Percentiles rank a stretch among this genome's conserved stretches.
Conservation (phyloP, 1,140 invertebrate genomes). For the Drosophila grimshawi region DNA sequence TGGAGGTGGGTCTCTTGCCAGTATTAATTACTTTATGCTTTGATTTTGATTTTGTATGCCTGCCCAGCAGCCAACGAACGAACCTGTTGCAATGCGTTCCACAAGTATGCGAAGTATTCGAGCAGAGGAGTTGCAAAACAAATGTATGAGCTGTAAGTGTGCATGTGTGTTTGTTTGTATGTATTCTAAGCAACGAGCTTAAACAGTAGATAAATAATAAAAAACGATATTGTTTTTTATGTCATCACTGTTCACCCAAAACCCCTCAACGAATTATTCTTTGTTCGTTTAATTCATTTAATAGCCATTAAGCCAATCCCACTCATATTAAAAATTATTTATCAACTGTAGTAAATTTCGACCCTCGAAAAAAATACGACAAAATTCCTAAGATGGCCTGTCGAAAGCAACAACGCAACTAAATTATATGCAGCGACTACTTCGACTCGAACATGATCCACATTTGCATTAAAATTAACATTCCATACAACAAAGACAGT, state of each 20-base stretch:
- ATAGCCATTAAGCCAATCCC: slow-evolving; percentile 65
- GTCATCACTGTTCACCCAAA: no score
- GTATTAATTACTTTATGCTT: slow-evolving; percentile 67
- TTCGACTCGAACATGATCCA: not conserved
- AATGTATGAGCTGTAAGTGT: not conserved
- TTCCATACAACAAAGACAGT: slow-evolving; percentile 14
- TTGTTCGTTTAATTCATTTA: slow-evolving; percentile 41
- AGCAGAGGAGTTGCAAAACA: not conserved
- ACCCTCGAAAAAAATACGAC: slow-evolving; percentile 8
- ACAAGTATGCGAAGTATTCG: slow-evolving; percentile 29
- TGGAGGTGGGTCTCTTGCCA: slow-evolving; percentile 55
- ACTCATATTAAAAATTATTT: slow-evolving; percentile 53
- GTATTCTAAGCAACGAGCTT: no score
- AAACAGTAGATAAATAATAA: no score
- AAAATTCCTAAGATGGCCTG: slow-evolving; percentile 2
- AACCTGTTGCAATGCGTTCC: slow-evolving; percentile 72
- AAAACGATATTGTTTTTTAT: no score
- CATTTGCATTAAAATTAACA: not conserved
- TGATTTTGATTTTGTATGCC: slow-evolving; percentile 26
- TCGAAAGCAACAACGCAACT: slow-evolving; percentile 20
- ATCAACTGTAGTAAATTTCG: slow-evolving; percentile 65
- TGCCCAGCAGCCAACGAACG: slow-evolving; percentile 45
- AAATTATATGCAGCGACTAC: slow-evolving; percentile 16
- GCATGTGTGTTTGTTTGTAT: no score
- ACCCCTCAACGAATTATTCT: not conserved